These are phyloP conservation scores for Myotis brandtii DNA, from an alignment of 2,113 vertebrate species.

Conservation along the genomic window DNA sequence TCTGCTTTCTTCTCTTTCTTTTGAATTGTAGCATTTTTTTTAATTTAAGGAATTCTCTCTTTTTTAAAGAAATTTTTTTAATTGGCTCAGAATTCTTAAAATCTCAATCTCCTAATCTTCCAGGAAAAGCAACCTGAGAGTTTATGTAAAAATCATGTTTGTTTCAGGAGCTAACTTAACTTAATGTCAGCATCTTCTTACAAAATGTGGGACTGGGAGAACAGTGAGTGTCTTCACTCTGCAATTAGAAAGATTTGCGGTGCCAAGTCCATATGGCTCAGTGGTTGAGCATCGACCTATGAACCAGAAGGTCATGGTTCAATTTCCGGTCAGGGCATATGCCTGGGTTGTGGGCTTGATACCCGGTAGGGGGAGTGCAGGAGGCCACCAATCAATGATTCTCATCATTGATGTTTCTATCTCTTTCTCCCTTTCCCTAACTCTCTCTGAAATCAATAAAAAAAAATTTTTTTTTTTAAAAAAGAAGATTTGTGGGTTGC, in stretches of 20 bases:
- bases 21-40: background rate
- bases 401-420: no score
- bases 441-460: no score
- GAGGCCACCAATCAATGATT: background rate
- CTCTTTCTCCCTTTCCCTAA: no score
- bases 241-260: background rate
- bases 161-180: background rate
- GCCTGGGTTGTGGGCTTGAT: background rate
- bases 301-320: background rate
- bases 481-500: background rate
- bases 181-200: background rate
- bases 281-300: no score
- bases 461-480: no score
- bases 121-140: background rate
- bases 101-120: background rate
- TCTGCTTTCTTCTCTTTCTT: slow-evolving; percentile 31
- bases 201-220: background rate
- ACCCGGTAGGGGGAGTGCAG: background rate
- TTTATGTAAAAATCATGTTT: background rate
- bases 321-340: background rate
- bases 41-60: background rate
- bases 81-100: background rate
- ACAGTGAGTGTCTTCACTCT: background rate
- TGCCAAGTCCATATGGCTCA: background rate
- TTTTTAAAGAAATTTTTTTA: background rate